Base-by-base conservation (phyloP, 2,113 vertebrate species). In the Lophochroa leadbeateri region DNA sequence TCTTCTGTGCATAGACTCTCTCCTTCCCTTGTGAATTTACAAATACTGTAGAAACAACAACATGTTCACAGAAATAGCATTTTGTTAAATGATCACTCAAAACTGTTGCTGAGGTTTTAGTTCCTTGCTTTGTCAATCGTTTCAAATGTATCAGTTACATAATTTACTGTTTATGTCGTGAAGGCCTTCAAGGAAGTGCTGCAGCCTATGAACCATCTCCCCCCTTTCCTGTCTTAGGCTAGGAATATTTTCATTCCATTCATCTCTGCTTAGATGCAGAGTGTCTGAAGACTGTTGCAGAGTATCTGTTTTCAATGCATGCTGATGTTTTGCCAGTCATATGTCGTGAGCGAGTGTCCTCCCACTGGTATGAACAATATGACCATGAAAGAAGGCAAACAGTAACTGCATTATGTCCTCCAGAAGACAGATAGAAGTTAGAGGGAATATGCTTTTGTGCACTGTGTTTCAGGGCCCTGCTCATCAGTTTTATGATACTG, bases 361-460 rank as follows among this genome's bases (percentile, higher is more conserved):
- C 85, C 78, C 69, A 49, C 92, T 90, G 89, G 16, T 84, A 35
- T 60, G 90, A 90, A 61, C 70, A 58, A 47, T 67, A 58, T 72
- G 77, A 53, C 80, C 94, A 55, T 17, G 18, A 95, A 86, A 83
- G 49, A 89, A 79, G 53, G 70, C 15, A 18, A 94, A 91, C 92
- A 90, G 83, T 75, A 63, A 72, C 64, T 76, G 75, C 74, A 77
- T 90, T 95, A 82, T 94, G 29, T 72, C 90, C 75, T 90, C 43
- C 88, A 85, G 55, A 69, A 86, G 90, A 68, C 17, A 39, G 60
- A 55, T 69, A 81, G 71, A 69, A 91, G 49, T 60, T 44, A 72
- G 31, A 71, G 63, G 83, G 63, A 82, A 57, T 39, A 80, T 63
- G 37, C 8, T 93, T 95, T 70, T 78, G 46, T 60, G 74, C 39